Evolutionary conservation across 2,113 vertebrate species (phyloP), one percentile per base, ranked within the genome.

Genomic region (Alectura lathami): DNA sequence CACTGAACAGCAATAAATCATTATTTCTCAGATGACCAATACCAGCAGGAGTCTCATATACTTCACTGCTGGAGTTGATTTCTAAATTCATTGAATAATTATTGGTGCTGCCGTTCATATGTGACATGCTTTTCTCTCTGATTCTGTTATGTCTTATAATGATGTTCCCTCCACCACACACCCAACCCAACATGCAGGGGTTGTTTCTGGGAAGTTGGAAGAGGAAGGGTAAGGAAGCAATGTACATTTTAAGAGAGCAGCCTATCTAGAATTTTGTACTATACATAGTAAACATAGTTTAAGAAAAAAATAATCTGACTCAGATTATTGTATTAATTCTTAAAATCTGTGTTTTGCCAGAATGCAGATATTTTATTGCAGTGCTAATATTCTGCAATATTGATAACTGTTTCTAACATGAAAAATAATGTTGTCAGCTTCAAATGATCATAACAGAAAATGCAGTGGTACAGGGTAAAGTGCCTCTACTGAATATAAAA

Each of bases 81-180:
- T 97, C 88, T 90, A 96, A 97, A 98, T 97, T 97, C 97, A 98
- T 98, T 98, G 97, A 97, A 97, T 98, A 98, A 98, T 98, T 98
- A 97, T 98, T 96, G 91, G 97, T 97, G 88, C 95, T 96, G 80
- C 86, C 97, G 97, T 97, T 97, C 92, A 72, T 90, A 96, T 95
- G 95, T 93, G 94, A 82, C 80, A 93, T 95, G 97, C 96, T 90
- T 96, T 89, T 94, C 79, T 79, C 88, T 91, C 81, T 89, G 80
- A 83, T 97, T 92, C 67, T 17, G 66, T 94, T 95, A 94, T 91
- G 75, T 91, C 93, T 96, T 91, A 91, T 38, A 96, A 80, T 10
- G 45, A 57, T 94, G 69, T 50, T 88, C 89, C 48, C 63, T 42
- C 17, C 67, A 38, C 66, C 88, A 51, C 89, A 11, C 9, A 1